These are phyloP conservation scores for Oopsacas minuta DNA, from an alignment of 37 sponge, comb jelly and placozoan genomes.

Conservation along the genomic window DNA sequence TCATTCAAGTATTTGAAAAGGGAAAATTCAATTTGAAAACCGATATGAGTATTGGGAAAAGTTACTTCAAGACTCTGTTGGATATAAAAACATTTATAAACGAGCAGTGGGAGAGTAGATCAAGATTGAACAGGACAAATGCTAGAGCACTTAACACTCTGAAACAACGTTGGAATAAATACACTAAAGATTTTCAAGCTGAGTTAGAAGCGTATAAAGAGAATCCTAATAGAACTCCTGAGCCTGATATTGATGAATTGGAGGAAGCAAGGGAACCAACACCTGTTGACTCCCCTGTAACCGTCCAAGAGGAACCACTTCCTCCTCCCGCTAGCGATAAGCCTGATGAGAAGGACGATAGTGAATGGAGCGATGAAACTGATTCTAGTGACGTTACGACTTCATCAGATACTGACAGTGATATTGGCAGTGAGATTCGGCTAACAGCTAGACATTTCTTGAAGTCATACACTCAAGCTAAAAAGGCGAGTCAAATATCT, in stretches of 20 bases:
- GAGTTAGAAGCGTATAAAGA: slow-evolving; percentile 47
- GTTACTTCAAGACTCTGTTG: not conserved
- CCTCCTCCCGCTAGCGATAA: not conserved
- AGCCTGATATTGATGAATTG: not conserved
- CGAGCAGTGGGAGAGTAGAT: slow-evolving; percentile 48
- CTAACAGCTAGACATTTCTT: not conserved
- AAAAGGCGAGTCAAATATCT: not conserved
- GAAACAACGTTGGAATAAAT: slow-evolving; percentile 77
- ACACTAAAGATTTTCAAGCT: slow-evolving; percentile 78
- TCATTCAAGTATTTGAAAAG: not conserved
- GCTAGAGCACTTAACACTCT: slow-evolving; percentile 52
- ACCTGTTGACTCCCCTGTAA: not conserved
- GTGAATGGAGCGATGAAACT: not conserved
- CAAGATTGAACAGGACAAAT: slow-evolving; percentile 77
- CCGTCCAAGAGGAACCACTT: not conserved
- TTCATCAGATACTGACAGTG: not conserved
- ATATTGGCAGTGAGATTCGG: not conserved
- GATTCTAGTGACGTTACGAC: not conserved
- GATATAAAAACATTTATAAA: not conserved
- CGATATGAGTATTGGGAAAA: not conserved
- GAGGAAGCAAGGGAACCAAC: not conserved
- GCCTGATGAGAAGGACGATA: not conserved
- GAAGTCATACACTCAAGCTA: not conserved
- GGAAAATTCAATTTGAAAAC: not conserved
- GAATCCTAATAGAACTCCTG: slow-evolving; percentile 31